phyloP scores from a whole-genome alignment of 2,113 vertebrate genomes.

The Gobio gobio region DNA sequence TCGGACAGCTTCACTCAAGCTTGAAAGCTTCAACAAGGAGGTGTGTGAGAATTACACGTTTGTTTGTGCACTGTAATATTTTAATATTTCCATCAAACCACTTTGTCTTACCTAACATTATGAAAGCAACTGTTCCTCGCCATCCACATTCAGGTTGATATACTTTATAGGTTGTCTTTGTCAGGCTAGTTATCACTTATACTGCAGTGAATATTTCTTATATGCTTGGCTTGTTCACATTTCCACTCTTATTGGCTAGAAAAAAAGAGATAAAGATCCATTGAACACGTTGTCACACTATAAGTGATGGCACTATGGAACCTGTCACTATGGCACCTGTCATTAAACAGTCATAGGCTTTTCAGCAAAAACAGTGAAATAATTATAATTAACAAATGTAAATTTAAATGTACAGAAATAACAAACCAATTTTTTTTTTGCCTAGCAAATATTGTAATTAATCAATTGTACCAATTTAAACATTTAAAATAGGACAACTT shows the following conservation, averaged over 20 bases:
- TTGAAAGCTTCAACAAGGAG: conserved; percentile 7
- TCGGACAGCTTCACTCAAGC: conserved; percentile 29
- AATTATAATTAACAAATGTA: not conserved
- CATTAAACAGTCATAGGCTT: not conserved
- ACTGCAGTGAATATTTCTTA: not conserved
- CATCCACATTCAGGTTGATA: not conserved
- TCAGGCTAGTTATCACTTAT: not conserved
- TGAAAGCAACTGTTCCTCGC: not conserved
- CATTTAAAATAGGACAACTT: not conserved
- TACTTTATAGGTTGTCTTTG: not conserved
- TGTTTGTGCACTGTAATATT: conserved; percentile 11
- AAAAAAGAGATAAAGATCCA: not conserved
- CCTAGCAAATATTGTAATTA: not conserved
- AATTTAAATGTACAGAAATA: not conserved
- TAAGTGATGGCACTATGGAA: too few species aligned
- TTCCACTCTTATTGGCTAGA: not conserved
- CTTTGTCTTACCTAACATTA: not conserved
- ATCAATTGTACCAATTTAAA: not conserved
- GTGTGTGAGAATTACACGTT: conserved; percentile 20
- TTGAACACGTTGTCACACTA: not conserved
- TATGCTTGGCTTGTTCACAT: not conserved
- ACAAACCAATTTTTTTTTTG: not conserved
- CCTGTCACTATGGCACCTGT: too few species aligned
- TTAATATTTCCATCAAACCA: not conserved
- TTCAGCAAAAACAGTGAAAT: not conserved